Evolutionary conservation across 2,113 vertebrate genomes (phyloP), one percentile per base, ranked within the genome.

Genomic region (Hiodon alosoides): DNA sequence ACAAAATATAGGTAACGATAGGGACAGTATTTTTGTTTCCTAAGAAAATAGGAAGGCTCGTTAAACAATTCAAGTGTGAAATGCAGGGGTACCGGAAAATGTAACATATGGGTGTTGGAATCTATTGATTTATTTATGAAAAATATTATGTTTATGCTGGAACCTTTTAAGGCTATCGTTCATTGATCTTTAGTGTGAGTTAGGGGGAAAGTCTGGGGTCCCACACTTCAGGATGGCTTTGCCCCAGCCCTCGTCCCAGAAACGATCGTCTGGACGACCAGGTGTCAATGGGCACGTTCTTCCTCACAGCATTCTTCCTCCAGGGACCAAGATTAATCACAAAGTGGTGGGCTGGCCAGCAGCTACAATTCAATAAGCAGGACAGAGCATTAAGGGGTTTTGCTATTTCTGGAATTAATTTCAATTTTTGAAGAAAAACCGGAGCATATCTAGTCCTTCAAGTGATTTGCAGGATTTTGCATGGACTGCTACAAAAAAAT

Each of bases 331-430:
- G 81, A 62, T 71, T 84, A 13, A 78, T 99, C 93, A 99, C 92
- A 99, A 90, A 5, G 93, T 97, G 71, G 97, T 99, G 78, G 97
- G 97, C 79, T 98, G 96, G 79, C 97, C 95, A 85, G 94, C 93
- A 86, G 94, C 97, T 99, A 87, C 17, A 82, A 47, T n/a, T 50
- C 3, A 13, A 47, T 52, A 76, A 47, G 6, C 17, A 74, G 55
- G 13, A 55, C 6, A 65, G 14, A 2, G 3, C 46, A 67, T 65
- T 59, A 72, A 48, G 55, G 2, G 67, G 8, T n/a, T 59, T n/a
- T 11, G 69, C 31, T 31, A 31, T 31, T 31, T 31, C 31, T 1
- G 31, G 31, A 31, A 31, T 31, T 31, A 31, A 31, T 31, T 31
- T 31, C 0, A 31, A 31, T 31, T 31, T 31, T 31, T 31, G 31